Evolutionary conservation across 2,113 vertebrate genomes (phyloP).

Genomic region (Amazona guildingii): DNA sequence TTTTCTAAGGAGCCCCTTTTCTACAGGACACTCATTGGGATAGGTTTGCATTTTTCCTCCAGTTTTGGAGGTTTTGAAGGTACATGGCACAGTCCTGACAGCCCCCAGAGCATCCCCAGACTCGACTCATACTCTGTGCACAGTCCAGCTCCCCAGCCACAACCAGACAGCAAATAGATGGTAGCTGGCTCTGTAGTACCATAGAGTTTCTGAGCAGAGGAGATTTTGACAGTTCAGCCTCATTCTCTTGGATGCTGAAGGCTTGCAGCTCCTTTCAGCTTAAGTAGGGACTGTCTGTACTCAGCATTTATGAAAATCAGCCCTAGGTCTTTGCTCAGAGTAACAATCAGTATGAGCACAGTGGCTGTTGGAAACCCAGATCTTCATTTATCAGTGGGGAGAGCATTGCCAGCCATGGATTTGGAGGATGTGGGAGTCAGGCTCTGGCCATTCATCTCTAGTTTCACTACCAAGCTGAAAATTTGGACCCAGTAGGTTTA

Average conservation of each 20-base stretch:
- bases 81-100: background rate
- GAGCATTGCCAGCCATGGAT: fast-evolving
- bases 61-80: background rate
- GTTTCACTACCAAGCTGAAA: background rate
- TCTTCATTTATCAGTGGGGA: background rate
- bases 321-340: constrained; percentile 26
- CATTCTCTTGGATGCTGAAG: background rate
- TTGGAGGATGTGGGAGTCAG: background rate
- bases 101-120: background rate
- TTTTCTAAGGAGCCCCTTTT: background rate
- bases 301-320: constrained; percentile 66
- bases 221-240: background rate
- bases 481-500: background rate
- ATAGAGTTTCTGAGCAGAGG: background rate
- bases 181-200: background rate
- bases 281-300: constrained; percentile 33
- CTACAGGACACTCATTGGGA: fast-evolving
- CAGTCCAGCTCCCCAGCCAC: background rate
- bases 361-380: background rate
- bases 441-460: background rate
- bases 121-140: fast-evolving
- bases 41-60: background rate
- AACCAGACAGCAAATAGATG: background rate
- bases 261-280: constrained; percentile 26
- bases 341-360: background rate